These are phyloP conservation scores for Simalia tracyae DNA, from an alignment of 2,797 vertebrate species.

Conservation along the genomic window DNA sequence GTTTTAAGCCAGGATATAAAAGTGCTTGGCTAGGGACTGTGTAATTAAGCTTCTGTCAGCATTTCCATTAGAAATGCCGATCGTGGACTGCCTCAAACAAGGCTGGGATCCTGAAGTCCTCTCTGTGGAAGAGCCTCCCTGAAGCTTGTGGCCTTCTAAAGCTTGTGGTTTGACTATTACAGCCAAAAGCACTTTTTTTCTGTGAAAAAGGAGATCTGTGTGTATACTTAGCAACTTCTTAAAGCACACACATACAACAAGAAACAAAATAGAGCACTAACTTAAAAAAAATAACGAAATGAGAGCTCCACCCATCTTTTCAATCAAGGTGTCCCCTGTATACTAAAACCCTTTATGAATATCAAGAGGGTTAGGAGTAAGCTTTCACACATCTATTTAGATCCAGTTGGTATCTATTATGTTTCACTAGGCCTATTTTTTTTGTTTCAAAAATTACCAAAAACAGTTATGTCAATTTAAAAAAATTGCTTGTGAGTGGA, in stretches of 20 bases:
- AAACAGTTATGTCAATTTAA: neutral
- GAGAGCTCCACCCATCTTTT: neutral
- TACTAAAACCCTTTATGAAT: neutral
- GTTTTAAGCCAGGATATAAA: conserved; percentile 44
- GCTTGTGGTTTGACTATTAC: neutral
- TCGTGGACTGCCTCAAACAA: conserved; percentile 35
- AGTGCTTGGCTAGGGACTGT: conserved; percentile 39
- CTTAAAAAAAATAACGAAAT: conserved; percentile 11
- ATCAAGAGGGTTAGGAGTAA: neutral
- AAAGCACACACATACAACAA: neutral
- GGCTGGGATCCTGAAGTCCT: conserved; percentile 23
- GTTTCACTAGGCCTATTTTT: neutral
- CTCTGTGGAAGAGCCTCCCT: neutral
- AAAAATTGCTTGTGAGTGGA: conserved; percentile 12
- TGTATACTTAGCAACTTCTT: neutral
- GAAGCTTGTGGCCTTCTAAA: neutral
- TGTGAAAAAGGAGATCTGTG: conserved; percentile 24
- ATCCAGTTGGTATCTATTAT: neutral
- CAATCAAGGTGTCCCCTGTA: neutral
- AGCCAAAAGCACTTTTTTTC: neutral
- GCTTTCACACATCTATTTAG: neutral
- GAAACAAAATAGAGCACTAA: neutral
- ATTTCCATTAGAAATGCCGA: conserved; percentile 44
- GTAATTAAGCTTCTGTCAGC: conserved; percentile 46
- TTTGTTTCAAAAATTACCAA: neutral